Base-by-base conservation (phyloP, 2,113 vertebrate genomes). In the Sinocyclocheilus grahami region DNA sequence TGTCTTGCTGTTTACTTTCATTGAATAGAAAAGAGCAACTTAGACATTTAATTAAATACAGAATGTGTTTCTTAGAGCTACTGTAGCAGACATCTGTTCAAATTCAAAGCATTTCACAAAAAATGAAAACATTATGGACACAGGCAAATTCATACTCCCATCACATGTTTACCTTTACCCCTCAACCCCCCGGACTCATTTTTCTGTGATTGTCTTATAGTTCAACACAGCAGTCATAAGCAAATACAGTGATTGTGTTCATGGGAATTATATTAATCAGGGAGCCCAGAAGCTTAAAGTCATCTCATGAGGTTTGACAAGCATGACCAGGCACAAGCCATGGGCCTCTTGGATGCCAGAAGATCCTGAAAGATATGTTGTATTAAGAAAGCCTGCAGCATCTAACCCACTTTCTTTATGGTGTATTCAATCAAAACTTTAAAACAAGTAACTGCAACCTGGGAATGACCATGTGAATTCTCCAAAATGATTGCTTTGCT, bases 251-350 rank as follows among this genome's bases (percentile, higher is more conserved):
- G 11, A 22, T 4, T 37, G 46, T 83, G 65, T 83, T 83, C 65
- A 16, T 83, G 81, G 65, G 27, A 83, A 53, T 16, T 30, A 55
- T 27, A 83, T 71, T 27, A 63, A 71, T 53, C 46, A 55, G 20
- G 81, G 0, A 83, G 63, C 65, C 81, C 81, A 83, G 81, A 30
- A 83, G 81, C 81, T 83, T 51, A 2, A n/a, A 55, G 13, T 83
- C 81, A 22, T 83, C 65, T 72, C 82, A 83, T 83, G 65, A 33
- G 82, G 27, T 83, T 72, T 72, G 67, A 46, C 67, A 58, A 83
- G 48, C 82, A 83, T 83, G 82, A 72, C 82, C 82, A 83, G 14
- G 48, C 48, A 72, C 30, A 83, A 72, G 82, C 42, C 51, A 58
- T 55, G 11, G 46, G 63, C 27, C 11, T 18, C 63, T 69, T 53